Base-by-base conservation (phyloP, 1,140 invertebrate genomes). In the Phymastichus coffea region DNA sequence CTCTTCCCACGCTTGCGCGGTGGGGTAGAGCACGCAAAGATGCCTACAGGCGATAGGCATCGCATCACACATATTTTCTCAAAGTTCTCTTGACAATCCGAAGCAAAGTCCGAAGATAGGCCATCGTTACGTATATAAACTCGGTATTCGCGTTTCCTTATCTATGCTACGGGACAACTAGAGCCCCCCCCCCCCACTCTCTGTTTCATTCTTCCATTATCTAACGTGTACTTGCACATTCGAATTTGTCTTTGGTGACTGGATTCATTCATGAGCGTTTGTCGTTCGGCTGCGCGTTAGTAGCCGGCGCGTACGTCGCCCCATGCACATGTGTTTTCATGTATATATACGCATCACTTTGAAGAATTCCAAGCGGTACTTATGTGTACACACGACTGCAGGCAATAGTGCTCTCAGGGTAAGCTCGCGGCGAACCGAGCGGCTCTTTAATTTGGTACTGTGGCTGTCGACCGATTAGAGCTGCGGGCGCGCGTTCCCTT, bases 231-330 rank as follows among this genome's bases (percentile, higher is more conserved):
- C 52, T n/a, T n/a, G 15, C 40, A 15, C 40, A 44, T 44, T 55
- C 19, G 15, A n/a, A n/a, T 10, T 25, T 43, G 4, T 19, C 15
- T 38, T 33, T 35, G 22, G 10, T 1, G n/a, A 19, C 20, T 56
- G 44, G 41, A 47, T 56, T 56, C 53, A 56, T 56, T 46, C 53
- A 46, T 35, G 17, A 1, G 25, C 7, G n/a, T n/a, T n/a, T n/a
- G n/a, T n/a, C n/a, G n/a, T n/a, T n/a, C 10, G n/a, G 19, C 9
- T n/a, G 20, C 25, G 25, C n/a, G n/a, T n/a, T n/a, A n/a, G n/a
- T n/a, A n/a, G n/a, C n/a, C n/a, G n/a, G n/a, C n/a, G n/a, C n/a
- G n/a, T 44, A 23, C 41, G 25, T 44, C 19, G 22, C 22, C 6
- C 7, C 41, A 23, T 23, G 25, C 12, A 14, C 23, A 14, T 22